Evolutionary conservation across 2,113 vertebrate species (phyloP).

Genomic region (Hypanus sabinus): DNA sequence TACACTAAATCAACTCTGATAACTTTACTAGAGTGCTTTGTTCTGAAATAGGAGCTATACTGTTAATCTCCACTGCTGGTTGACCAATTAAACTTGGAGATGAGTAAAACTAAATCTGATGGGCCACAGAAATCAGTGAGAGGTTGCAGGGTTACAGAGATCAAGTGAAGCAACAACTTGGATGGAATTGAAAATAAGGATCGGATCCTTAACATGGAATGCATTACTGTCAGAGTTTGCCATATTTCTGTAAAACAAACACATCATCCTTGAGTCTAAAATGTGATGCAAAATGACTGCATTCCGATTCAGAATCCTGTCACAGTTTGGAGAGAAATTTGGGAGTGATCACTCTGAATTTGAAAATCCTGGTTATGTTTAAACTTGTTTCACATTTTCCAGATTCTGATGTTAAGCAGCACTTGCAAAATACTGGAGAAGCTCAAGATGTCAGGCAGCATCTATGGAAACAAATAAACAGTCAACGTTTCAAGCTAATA

Average conservation of each 20-base stretch:
- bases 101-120: background rate
- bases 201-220: background rate
- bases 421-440: too few relatives aligned
- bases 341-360: background rate
- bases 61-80: too few relatives aligned
- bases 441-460: too few relatives aligned
- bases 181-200: background rate
- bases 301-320: background rate
- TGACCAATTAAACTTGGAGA: background rate
- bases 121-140: background rate
- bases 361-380: background rate
- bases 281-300: background rate
- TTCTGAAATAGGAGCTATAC: background rate
- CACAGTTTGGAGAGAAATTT: background rate
- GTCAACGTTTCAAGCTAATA: too few relatives aligned
- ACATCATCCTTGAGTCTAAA: background rate
- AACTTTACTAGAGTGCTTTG: background rate
- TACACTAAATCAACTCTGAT: background rate
- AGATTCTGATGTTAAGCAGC: background rate
- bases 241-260: background rate
- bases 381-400: background rate
- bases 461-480: too few relatives aligned
- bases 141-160: background rate
- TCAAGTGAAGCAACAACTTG: background rate
- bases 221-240: too few relatives aligned